Conservation (phyloP, 2,113 vertebrate genomes). For the Monarcha castaneiventris region DNA sequence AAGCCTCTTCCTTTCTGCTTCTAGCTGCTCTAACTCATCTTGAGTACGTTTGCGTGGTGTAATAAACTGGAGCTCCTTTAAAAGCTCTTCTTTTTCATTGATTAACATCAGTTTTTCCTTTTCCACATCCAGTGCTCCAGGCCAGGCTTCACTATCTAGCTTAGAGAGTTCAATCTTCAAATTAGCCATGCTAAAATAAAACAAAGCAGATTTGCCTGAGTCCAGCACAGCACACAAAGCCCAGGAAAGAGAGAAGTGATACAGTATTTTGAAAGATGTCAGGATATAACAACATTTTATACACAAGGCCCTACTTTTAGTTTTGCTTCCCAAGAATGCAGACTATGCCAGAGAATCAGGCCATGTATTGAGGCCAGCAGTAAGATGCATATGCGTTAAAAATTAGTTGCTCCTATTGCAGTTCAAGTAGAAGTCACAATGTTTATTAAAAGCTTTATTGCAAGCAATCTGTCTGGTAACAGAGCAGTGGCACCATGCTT, state of each 20-base stretch:
- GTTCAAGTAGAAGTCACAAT: background rate
- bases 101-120: constrained; percentile 83
- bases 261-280: background rate
- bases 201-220: background rate
- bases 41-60: constrained; percentile 73
- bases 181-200: constrained; percentile 81
- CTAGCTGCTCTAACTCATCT: constrained; percentile 75
- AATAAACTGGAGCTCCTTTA: constrained; percentile 84
- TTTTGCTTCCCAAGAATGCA: background rate
- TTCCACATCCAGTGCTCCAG: constrained; percentile 79
- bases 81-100: constrained; percentile 83
- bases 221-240: background rate
- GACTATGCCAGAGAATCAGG: background rate
- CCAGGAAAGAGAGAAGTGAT: background rate
- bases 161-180: constrained; percentile 85
- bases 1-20: constrained; percentile 77
- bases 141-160: constrained; percentile 81
- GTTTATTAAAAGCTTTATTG: background rate
- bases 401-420: background rate
- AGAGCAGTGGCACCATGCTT: background rate
- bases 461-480: background rate
- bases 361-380: background rate
- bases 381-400: background rate
- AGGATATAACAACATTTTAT: background rate
- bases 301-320: background rate